Conservation (phyloP, 2,113 vertebrate genomes). For the Ptychochromis oligacanthus region DNA sequence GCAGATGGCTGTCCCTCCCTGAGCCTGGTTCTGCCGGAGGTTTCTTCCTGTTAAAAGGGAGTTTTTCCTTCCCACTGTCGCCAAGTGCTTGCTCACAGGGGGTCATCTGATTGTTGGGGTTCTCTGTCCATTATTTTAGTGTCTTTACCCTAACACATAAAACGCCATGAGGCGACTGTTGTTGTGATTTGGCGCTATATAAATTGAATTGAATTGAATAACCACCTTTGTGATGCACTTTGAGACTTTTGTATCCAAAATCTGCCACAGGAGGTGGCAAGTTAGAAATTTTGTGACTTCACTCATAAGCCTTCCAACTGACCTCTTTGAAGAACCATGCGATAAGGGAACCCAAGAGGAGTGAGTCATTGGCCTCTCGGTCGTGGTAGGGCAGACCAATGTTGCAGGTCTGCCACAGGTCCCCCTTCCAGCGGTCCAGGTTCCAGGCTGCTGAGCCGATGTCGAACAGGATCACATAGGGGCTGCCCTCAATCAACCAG, state of each 20-base stretch:
- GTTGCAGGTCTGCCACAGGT: slow-evolving; percentile 89
- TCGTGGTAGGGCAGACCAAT: slow-evolving; percentile 92
- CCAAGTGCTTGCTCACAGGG: too few species aligned
- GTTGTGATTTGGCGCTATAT: too few species aligned
- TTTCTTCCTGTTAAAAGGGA: too few species aligned
- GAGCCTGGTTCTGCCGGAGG: too few species aligned
- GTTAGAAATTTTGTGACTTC: not conserved
- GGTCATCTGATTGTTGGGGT: too few species aligned
- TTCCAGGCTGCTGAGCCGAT: slow-evolving; percentile 90
- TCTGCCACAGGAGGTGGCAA: not conserved
- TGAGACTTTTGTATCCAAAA: not conserved
- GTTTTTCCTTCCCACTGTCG: too few species aligned
- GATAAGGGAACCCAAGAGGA: slow-evolving; percentile 92
- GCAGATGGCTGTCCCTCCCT: too few species aligned
- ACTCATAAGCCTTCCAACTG: not conserved
- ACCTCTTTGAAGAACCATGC: slow-evolving; percentile 98
- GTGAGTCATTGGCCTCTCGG: slow-evolving; percentile 90
- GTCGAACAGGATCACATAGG: slow-evolving; percentile 93
- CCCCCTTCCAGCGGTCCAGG: slow-evolving; percentile 93
- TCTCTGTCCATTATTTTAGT: too few species aligned
- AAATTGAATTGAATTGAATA: too few species aligned
- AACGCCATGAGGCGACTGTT: too few species aligned
- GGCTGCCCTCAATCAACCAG: slow-evolving; percentile 95
- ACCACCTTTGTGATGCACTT: not conserved
- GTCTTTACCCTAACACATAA: too few species aligned